These are phyloP conservation scores for Coendou prehensilis DNA, from an alignment of 2,797 vertebrate genomes.

Conservation along the genomic window DNA sequence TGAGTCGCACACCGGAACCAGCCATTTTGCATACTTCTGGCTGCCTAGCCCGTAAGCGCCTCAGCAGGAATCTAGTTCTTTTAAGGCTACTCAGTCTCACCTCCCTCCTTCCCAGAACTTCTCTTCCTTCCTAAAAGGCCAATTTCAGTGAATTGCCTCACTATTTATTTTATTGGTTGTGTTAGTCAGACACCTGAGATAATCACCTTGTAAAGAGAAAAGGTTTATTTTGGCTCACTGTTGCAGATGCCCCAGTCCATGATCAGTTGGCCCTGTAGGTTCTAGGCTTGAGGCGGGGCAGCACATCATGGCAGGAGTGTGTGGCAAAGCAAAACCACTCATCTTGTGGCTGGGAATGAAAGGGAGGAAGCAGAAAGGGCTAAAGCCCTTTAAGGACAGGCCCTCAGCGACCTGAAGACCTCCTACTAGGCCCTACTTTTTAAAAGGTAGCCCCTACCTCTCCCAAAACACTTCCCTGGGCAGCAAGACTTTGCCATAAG, in stretches of 20 bases:
- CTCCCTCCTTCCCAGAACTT: neutral
- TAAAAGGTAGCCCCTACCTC: neutral
- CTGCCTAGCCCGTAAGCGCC: neutral
- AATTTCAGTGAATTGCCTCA: neutral
- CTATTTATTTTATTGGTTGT: neutral
- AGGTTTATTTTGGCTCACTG: neutral
- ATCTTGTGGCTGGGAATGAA: neutral
- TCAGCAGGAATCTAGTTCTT: slow-evolving; percentile 2
- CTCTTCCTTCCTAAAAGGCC: neutral
- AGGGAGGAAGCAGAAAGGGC: neutral
- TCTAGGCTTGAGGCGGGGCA: neutral
- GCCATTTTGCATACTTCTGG: neutral
- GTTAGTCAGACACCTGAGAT: neutral
- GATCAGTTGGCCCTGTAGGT: neutral
- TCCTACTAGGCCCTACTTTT: neutral
- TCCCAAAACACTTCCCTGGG: neutral
- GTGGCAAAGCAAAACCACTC: neutral
- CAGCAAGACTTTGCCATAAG: neutral
- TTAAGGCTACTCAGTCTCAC: slow-evolving; percentile 16
- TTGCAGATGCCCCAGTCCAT: too few relatives aligned
- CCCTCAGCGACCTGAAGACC: neutral
- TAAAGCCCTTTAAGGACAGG: neutral
- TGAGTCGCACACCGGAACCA: neutral
- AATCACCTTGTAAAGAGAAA: neutral
- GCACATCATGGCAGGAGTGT: too few relatives aligned